These are phyloP conservation scores for Pipistrellus pygmaeus DNA, from an alignment of 2,797 vertebrate species.

Conservation along the genomic window DNA sequence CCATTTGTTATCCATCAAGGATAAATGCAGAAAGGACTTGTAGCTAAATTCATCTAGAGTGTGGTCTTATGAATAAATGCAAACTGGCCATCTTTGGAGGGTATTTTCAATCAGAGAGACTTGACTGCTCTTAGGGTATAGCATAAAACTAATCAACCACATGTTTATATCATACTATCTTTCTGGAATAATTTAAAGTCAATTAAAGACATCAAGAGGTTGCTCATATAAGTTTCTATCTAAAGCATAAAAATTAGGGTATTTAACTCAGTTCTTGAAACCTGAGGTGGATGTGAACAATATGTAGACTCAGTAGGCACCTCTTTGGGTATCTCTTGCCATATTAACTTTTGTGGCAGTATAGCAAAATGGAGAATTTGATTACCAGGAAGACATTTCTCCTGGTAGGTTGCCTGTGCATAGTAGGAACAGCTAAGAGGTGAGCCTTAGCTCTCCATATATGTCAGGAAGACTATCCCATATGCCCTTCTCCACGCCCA, in stretches of 20 bases:
- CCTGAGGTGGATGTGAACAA: neutral
- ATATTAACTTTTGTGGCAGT: neutral
- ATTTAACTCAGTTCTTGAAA: conserved; percentile 17
- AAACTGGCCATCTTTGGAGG: neutral
- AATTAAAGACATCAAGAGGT: neutral
- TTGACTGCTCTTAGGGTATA: neutral
- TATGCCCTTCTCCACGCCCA: rapidly evolving
- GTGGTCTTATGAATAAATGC: conserved; percentile 13
- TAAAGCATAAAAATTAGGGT: neutral
- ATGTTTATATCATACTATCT: neutral
- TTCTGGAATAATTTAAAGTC: conserved; percentile 50
- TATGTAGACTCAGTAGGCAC: neutral
- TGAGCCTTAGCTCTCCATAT: neutral
- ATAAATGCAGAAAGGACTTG: conserved; percentile 17
- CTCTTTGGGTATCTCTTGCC: neutral
- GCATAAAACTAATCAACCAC: neutral
- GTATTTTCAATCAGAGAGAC: neutral
- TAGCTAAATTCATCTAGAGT: conserved; percentile 17
- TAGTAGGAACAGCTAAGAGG: neutral
- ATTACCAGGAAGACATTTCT: neutral
- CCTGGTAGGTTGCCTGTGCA: neutral
- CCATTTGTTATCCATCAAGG: neutral
- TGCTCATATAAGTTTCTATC: neutral
- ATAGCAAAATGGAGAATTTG: neutral
- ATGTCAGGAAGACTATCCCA: neutral